A percentile compares a stretch with the other conserved stretches of the same genome.
Evolutionary conservation across 1,140 invertebrate genomes (phyloP).

Genomic region (Ptiloglossa arizonensis): DNA sequence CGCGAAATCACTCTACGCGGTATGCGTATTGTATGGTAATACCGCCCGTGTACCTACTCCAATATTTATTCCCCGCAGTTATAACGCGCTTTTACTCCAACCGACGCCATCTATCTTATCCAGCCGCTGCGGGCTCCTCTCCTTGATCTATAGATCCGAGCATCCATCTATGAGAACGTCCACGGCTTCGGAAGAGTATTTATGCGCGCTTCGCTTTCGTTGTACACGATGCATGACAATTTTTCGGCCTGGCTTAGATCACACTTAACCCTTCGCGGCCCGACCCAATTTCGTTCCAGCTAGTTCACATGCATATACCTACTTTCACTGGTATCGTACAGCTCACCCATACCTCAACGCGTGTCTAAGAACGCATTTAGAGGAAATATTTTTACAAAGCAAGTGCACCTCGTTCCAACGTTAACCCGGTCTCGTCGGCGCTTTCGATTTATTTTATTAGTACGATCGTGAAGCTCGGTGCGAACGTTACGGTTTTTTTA

Average conservation of each 20-base stretch:
- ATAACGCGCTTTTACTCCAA: constrained; percentile 68
- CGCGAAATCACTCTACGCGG: constrained; percentile 66
- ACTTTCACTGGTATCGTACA: too few species aligned
- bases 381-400: too few species aligned
- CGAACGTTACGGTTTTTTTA: too few species aligned
- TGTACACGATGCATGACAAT: neutral
- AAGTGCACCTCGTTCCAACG: too few species aligned
- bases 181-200: neutral
- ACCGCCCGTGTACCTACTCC: constrained; percentile 66
- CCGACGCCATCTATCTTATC: constrained; percentile 63
- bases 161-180: constrained; percentile 28
- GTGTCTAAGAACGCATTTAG: too few species aligned
- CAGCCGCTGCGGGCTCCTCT: constrained; percentile 17
- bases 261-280: too few species aligned
- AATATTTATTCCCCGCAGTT: constrained; percentile 69
- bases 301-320: too few species aligned
- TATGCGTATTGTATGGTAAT: constrained; percentile 74
- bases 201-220: neutral
- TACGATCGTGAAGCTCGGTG: too few species aligned
- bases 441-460: too few species aligned
- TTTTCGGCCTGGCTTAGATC: neutral
- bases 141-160: constrained; percentile 48
- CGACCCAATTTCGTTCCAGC: too few species aligned
- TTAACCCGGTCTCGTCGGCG: too few species aligned
- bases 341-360: too few species aligned